Base-by-base conservation (phyloP, 2,888 invertebrate species). In the Drosophila infuscata region DNA sequence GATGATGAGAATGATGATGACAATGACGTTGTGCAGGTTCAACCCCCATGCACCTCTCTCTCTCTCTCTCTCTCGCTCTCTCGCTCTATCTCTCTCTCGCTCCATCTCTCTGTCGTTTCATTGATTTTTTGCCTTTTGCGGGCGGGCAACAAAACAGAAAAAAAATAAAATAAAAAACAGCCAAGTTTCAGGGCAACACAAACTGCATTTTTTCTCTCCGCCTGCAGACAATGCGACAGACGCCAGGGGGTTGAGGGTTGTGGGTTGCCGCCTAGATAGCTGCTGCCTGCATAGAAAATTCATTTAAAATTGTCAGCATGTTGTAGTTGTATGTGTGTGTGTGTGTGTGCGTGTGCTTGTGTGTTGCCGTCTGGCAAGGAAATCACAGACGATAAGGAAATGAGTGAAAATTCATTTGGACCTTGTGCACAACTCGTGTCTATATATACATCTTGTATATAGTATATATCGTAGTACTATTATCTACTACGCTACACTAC, bases 311-410 rank as follows among this genome's bases (percentile, higher is more conserved):
- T 76, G 79, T 82, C 82, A 81, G 79, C 74, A 69, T 81, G 74
- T 78, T 68, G n/a, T 58, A 51, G 52, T 33, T 57, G 54, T 64
- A 48, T 66, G 54, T 68, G 20, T 62, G 33, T 64, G 36, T 56
- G 25, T 48, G 29, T 59, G 12, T 54, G 29, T 54, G 29, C 70
- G 51, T 56, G 49, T 64, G n/a, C 63, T 48, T 56, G 61, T 66
- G 52, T 65, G 49, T 46, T 57, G 70, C 60, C 72, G 90, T 87
- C 88, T 90, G 86, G 90, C 84, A 83, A 91, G 90, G 91, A 90
- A 90, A 90, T 90, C 91, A 90, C 91, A 90, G 91, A 90, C 90
- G 91, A 91, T 91, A 91, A 90, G 90, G 90, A 90, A 90, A 90
- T 90, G 90, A 90, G 91, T 86, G 89, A 89, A 91, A 90, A 90